phyloP scores from a whole-genome alignment of 2,888 invertebrate species.

The Metallyticus violacea region DNA sequence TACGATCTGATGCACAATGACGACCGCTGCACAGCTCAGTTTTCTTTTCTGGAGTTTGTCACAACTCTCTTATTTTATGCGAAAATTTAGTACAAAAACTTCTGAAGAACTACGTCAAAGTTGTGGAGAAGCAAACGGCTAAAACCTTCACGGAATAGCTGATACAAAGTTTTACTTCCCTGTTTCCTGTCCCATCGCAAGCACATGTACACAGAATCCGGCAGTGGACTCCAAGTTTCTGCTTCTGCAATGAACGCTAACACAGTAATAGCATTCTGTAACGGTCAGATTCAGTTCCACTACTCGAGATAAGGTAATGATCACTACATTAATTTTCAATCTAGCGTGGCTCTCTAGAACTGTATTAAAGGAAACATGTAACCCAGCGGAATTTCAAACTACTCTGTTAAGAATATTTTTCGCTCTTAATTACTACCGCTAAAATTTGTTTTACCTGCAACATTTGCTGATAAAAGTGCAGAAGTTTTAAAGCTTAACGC shows the following conservation, averaged over 20 bases:
- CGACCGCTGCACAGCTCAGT: not conserved
- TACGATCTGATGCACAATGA: not conserved
- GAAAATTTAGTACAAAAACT: not conserved
- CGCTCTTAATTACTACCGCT: not conserved
- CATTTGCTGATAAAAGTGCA: not conserved
- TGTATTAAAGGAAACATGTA: not conserved
- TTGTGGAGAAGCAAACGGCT: not conserved
- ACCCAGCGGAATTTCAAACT: not conserved
- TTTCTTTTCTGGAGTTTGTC: not conserved
- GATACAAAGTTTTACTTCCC: not conserved
- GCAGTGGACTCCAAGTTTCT: not conserved
- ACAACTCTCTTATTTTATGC: not conserved
- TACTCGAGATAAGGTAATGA: conserved; percentile 9
- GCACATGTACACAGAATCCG: not conserved
- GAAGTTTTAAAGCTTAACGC: not conserved
- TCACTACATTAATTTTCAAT: conserved; percentile 6
- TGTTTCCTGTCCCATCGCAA: not conserved
- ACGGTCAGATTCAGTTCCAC: not conserved
- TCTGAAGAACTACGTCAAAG: not conserved
- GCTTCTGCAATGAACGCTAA: not conserved
- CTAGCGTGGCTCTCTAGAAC: not conserved
- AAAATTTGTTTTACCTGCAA: not conserved
- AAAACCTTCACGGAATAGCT: not conserved
- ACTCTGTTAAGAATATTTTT: not conserved
- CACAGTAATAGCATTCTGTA: conserved; percentile 8